Percentiles rank a stretch among this genome's conserved stretches.
These are phyloP conservation scores for Tachycineta bicolor DNA, from an alignment of 2,113 vertebrate species.

Conservation along the genomic window DNA sequence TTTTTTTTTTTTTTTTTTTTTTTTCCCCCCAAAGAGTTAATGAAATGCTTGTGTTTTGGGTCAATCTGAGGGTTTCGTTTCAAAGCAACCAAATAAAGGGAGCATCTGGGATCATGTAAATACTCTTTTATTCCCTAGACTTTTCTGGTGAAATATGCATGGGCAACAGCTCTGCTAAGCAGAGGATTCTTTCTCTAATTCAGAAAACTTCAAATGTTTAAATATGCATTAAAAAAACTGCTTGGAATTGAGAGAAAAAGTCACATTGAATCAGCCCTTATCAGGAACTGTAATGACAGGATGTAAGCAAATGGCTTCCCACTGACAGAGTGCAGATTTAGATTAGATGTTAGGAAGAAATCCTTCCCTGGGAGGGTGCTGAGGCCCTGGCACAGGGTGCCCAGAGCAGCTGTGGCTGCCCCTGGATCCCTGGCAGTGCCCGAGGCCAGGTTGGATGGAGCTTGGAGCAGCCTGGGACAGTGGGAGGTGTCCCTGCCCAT, in stretches of 20 bases:
- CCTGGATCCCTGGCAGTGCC: not conserved
- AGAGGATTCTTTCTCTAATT: not conserved
- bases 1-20: not conserved
- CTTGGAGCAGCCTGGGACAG: not conserved
- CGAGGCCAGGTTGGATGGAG: not conserved
- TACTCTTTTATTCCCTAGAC: not conserved
- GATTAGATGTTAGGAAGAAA: not conserved
- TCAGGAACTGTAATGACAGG: not conserved
- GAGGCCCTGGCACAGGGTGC: not conserved
- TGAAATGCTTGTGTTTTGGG: not conserved
- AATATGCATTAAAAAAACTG: not conserved
- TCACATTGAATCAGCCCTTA: not conserved
- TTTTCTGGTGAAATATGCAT: not conserved
- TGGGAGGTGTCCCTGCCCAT: not conserved
- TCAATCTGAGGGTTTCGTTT: not conserved
- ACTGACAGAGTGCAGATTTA: not conserved
- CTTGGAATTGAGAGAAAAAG: not conserved
- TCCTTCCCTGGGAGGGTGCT: fast-evolving
- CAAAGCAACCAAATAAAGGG: not conserved
- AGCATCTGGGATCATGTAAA: not conserved
- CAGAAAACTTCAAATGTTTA: not conserved
- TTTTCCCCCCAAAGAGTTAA: not conserved
- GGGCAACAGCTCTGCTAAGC: not conserved
- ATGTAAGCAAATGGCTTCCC: not conserved
- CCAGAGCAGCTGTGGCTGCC: not conserved